Conservation (phyloP, 2,797 vertebrate species). For the Dendrocincla tyrannina region DNA sequence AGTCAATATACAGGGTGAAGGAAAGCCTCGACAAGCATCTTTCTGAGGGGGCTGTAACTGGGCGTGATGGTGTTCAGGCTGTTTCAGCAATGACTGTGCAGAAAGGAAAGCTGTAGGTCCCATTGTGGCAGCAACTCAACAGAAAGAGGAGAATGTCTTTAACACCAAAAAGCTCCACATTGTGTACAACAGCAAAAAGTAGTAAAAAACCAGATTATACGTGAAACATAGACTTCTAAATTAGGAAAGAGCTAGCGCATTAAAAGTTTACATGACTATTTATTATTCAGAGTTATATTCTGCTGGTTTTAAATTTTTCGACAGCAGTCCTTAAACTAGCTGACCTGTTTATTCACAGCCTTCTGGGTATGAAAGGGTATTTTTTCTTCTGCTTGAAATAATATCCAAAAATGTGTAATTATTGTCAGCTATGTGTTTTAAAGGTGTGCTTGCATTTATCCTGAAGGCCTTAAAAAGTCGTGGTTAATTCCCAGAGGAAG, state of each 20-base stretch:
- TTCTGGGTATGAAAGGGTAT: neutral
- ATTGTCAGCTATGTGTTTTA: neutral
- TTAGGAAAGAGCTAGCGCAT: neutral
- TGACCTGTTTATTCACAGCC: neutral
- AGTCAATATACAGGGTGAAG: neutral
- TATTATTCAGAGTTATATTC: neutral
- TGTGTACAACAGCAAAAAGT: neutral
- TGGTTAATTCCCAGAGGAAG: neutral
- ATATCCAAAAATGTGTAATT: neutral
- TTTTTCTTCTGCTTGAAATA: neutral
- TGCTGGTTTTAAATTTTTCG: neutral
- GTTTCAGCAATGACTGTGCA: neutral
- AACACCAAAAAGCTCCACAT: neutral
- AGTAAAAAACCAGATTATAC: neutral
- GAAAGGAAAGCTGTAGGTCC: neutral
- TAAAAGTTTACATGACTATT: neutral
- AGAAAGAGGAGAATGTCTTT: neutral
- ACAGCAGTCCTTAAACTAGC: neutral
- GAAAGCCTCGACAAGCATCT: neutral
- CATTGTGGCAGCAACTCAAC: rapidly evolving
- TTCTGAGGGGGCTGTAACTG: neutral
- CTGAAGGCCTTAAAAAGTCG: neutral
- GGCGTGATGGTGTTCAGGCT: rapidly evolving
- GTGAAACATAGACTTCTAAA: neutral
- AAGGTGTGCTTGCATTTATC: neutral